Conservation (phyloP, 1,140 invertebrate species). For the Trachymyrmex septentrionalis region DNA sequence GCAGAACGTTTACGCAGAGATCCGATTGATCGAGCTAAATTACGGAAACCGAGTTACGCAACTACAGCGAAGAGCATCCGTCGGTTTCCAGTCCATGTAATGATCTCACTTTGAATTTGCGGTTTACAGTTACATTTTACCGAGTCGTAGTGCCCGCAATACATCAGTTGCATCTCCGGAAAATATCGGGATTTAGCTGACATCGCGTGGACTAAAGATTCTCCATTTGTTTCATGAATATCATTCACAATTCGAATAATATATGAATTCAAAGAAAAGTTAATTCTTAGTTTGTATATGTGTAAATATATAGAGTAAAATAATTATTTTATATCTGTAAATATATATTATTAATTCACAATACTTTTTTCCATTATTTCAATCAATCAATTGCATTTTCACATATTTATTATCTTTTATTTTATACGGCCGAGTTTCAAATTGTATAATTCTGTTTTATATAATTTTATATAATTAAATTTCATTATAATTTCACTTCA, state of each 20-base stretch:
- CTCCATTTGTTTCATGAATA: neutral
- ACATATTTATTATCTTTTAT: neutral
- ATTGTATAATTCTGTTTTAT: neutral
- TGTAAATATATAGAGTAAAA: neutral
- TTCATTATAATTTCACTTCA: neutral
- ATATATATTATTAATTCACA: neutral
- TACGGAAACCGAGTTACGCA: conserved; percentile 39
- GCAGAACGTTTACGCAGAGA: neutral
- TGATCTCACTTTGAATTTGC: conserved; percentile 67
- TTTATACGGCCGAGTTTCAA: neutral
- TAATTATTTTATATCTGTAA: neutral
- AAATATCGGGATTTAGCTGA: neutral
- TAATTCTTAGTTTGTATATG: neutral
- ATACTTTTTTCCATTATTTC: conserved; percentile 6
- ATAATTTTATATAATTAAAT: conserved; percentile 11
- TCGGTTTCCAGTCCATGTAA: conserved; percentile 42
- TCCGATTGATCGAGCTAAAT: conserved; percentile 36
- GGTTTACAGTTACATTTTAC: conserved; percentile 55
- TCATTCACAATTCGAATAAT: neutral
- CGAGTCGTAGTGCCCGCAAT: conserved; percentile 18
- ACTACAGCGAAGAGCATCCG: conserved; percentile 31
- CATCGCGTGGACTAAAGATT: neutral
- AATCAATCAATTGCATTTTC: neutral
- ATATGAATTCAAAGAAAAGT: neutral
- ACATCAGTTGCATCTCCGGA: conserved; percentile 6